Evolutionary conservation across 2,888 invertebrate species (phyloP), one percentile per base, ranked within the genome.

Genomic region (Malthinus flaveolus): DNA sequence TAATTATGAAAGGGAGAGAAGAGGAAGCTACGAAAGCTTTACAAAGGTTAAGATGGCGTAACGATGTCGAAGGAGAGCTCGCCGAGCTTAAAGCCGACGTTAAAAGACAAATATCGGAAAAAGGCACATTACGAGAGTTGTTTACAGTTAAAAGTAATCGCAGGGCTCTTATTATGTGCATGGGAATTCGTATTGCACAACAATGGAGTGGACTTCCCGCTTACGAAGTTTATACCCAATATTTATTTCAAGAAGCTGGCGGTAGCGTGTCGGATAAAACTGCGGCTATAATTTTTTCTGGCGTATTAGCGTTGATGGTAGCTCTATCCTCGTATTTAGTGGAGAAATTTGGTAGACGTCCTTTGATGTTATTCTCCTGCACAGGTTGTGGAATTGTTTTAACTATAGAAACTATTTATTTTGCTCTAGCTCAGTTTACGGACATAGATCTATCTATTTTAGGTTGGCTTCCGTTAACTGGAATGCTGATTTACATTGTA

Each of bases 231-330:
- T 74, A 76, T 51, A 63, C 70, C 3, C 74, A 75, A 48, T 65
- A 66, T 33, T 71, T 78, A 47, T 78, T 78, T 52, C 64, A 69
- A 37, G 68, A 72, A 66, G 70, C 75, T 8, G 75, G 74, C 31
- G 73, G 72, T 7, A 64, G 69, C 45, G 58, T 77, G 1, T 69
- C 70, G 3, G 68, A 73, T 7, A 71, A 66, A 51, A 59, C 66
- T 5, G 73, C 74, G 1, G 66, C 74, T 1, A 74, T 75, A 35
- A 69, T 74, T 8, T 71, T 70, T 31, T 68, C 67, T 5, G 50
- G 66, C 1, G 48, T 63, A 11, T 59, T 67, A 33, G 42, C 62
- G 1, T 13, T 64, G 4, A 46, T 49, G 3, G 63, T 59, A 1
- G 47, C 65, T 8, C 58, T 64, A 8, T 66, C 66, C 2, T 61